Evolutionary conservation across 2,888 invertebrate genomes (phyloP), one percentile per base, ranked within the genome.

Genomic region (Theretra japonica): DNA sequence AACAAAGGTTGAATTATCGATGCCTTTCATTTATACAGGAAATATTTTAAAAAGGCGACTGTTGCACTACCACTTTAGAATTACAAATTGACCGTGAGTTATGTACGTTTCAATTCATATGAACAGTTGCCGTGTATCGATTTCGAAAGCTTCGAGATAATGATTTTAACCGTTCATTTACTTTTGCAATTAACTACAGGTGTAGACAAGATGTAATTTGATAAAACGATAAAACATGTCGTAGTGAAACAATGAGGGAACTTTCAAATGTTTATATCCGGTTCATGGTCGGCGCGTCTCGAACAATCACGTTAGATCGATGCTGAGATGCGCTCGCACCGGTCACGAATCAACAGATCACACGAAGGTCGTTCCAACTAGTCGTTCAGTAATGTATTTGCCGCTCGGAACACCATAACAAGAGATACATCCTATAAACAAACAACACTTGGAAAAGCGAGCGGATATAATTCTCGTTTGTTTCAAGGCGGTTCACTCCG

Each of bases 401-500:
- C 78, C 73, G 83, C 86, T 86, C 81, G 78, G 76, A 80, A 81
- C 80, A 79, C 79, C 77, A 81, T 83, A 79, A 79, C 70, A 74
- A 73, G 69, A 75, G 76, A 74, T 76, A 75, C 73, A 72, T 76
- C 77, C 82, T 83, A 86, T 86, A 88, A 87, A 82, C 86, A 86
- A 87, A 88, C 80, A 80, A 77, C 86, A 83, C 81, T 83, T 80
- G 83, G 88, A 90, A 90, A 90, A 91, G 89, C 89, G 89, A 92
- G 83, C 86, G 90, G 88, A 86, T 89, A 89, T 87, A 74, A 87
- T 88, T 88, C 89, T 88, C 83, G 87, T 86, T 83, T 78, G 82
- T 89, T 91, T 92, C 93, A 93, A 94, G 93, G 93, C 90, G 82
- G 90, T 92, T 90, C 82, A 90, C 86, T 92, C 82, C 83, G 85